Base-by-base conservation (phyloP, 2,797 vertebrate genomes). In the Peromyscus nudipes region DNA sequence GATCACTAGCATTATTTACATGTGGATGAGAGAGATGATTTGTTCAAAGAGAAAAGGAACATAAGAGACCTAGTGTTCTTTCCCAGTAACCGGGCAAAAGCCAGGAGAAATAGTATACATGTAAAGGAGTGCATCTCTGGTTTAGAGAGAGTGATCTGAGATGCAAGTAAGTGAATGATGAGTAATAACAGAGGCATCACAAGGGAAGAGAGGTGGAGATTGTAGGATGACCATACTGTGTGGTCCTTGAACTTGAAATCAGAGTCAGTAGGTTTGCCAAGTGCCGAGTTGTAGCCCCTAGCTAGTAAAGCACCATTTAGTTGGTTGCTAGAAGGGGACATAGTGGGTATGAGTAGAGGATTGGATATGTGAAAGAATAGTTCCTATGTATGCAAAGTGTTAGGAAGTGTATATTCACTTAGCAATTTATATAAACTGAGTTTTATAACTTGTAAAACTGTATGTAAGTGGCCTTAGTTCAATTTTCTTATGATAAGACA, bases 401-500 rank as follows among this genome's bases (percentile, higher is more conserved):
- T 37, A 71, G 46, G 55, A 94, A 83, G 25, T 14, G 49, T 57
- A 49, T 16, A 4, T 11, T 52, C 9, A 73, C 14, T 27, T 86
- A 31, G 69, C 7, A 14, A 77, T n/a, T 80, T 31, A 37, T 1
- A 62, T 0, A 65, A 5, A 91, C 52, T 3, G 17, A 81, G 34
- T 91, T 96, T 92, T 27, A 37, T 29, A 92, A 91, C 31, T 64
- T 37, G 40, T 52, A 37, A 37, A 40, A 85, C 49, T 52, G 52
- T 71, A 40, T 29, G 65, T 67, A 69, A 64, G 40, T 87, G 64
- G 23, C 21, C 16, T 90, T 73, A n/a, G 19, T 89, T 69, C 84
- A 49, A 64, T 91, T 77, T 80, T 89, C 75, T 79, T 92, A 89
- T 73, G 71, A 55, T 19, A 89, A 95, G 46, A n/a, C 34, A 89